Conservation (phyloP, 2,113 vertebrate species). For the Sturnus vulgaris region DNA sequence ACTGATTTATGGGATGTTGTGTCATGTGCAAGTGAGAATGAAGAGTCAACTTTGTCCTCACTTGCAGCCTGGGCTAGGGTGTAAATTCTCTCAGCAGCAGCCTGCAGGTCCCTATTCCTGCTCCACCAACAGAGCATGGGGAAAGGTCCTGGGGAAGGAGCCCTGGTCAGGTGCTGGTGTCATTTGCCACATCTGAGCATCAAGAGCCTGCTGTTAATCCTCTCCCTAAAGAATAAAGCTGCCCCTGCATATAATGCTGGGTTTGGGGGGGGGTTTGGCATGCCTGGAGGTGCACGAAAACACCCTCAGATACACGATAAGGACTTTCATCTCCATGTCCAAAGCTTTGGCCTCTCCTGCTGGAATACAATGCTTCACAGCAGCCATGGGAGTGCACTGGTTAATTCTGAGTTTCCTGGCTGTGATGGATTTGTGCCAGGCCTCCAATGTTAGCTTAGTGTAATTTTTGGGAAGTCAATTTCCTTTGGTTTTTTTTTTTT, state of each 20-base stretch:
- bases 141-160: background rate
- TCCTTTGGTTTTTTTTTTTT: constrained; percentile 56
- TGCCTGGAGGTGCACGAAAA: rapidly evolving
- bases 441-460: constrained; percentile 73
- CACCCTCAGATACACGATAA: background rate
- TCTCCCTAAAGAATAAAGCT: background rate
- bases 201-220: background rate
- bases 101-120: background rate
- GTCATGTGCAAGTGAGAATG: background rate
- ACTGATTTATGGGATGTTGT: background rate
- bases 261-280: too few relatives aligned
- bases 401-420: constrained; percentile 76
- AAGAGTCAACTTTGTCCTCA: background rate
- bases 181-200: background rate
- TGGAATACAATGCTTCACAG: background rate
- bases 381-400: constrained; percentile 11
- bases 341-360: rapidly evolving
- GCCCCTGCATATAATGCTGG: background rate
- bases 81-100: background rate
- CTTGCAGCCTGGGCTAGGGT: background rate
- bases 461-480: constrained; percentile 80
- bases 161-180: background rate
- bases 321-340: background rate
- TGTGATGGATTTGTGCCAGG: constrained; percentile 71
- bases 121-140: background rate